Conservation (phyloP, 2,888 invertebrate species). For the Eupithecia pulchellata region DNA sequence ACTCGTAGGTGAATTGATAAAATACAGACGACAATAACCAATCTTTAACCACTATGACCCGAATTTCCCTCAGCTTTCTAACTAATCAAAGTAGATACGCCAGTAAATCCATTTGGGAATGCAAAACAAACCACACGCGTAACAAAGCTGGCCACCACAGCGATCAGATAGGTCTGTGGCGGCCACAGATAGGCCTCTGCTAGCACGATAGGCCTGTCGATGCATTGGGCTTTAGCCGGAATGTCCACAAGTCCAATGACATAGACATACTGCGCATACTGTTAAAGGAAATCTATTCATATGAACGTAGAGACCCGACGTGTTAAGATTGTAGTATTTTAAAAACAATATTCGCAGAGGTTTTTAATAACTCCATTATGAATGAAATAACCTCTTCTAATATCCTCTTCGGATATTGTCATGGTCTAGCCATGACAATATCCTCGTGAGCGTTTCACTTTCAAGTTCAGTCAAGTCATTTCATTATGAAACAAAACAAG, state of each 20-base stretch:
- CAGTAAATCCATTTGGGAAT: conserved; percentile 14
- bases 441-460: too few species aligned
- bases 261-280: conserved; percentile 4
- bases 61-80: conserved; percentile 12
- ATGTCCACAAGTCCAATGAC: conserved; percentile 12
- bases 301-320: background rate
- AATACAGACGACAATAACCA: background rate
- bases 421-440: too few species aligned
- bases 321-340: background rate
- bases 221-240: conserved; percentile 17
- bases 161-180: conserved; percentile 16
- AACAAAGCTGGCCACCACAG: conserved; percentile 17
- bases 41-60: background rate
- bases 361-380: background rate
- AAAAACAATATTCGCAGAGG: background rate
- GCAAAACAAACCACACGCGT: conserved; percentile 20
- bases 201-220: conserved; percentile 15
- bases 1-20: conserved; percentile 1
- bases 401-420: too few species aligned
- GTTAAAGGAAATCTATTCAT: background rate
- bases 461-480: too few species aligned
- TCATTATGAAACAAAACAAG: too few species aligned
- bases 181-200: conserved; percentile 5
- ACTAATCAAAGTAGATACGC: conserved; percentile 12
- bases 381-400: too few species aligned